phyloP scores from a whole-genome alignment of 2,888 invertebrate genomes.

The Orchesella flavescens region DNA sequence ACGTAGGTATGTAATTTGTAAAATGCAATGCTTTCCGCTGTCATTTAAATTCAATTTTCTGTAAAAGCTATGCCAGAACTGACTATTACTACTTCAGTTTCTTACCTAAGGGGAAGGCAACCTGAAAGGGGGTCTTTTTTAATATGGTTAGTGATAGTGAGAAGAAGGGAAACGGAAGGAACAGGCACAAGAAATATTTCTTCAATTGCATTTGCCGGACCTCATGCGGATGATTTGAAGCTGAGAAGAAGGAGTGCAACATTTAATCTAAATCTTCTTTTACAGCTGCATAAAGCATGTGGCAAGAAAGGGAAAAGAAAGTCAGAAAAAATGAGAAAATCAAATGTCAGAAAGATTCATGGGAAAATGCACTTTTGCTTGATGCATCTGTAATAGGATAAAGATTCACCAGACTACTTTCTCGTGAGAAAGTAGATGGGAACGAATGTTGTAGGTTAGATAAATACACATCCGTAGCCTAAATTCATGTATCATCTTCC shows the following conservation, averaged over 20 bases:
- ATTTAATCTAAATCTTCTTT: slow-evolving; percentile 18
- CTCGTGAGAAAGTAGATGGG: not conserved
- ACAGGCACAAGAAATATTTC: not conserved
- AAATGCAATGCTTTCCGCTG: not conserved
- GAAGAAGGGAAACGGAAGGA: not conserved
- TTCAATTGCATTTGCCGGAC: not conserved
- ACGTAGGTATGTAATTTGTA: not conserved
- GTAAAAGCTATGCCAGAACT: not conserved
- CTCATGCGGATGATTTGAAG: slow-evolving; percentile 1
- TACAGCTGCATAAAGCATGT: not conserved
- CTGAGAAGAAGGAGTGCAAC: not conserved
- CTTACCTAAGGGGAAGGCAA: not conserved
- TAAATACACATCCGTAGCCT: not conserved
- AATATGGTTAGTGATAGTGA: not conserved
- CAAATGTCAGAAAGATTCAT: slow-evolving; percentile 24
- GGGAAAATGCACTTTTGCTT: not conserved
- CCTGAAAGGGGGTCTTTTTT: not conserved
- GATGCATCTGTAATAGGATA: not conserved
- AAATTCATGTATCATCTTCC: not conserved
- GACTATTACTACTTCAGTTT: not conserved
- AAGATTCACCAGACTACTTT: not conserved
- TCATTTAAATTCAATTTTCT: not conserved
- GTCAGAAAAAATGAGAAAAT: slow-evolving; percentile 1
- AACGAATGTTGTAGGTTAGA: not conserved
- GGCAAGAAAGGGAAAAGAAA: not conserved